Percentiles rank a stretch among this genome's conserved stretches.
Evolutionary conservation across 1,140 invertebrate species (phyloP).

Genomic region (Brachionus asplanchnoidis): DNA sequence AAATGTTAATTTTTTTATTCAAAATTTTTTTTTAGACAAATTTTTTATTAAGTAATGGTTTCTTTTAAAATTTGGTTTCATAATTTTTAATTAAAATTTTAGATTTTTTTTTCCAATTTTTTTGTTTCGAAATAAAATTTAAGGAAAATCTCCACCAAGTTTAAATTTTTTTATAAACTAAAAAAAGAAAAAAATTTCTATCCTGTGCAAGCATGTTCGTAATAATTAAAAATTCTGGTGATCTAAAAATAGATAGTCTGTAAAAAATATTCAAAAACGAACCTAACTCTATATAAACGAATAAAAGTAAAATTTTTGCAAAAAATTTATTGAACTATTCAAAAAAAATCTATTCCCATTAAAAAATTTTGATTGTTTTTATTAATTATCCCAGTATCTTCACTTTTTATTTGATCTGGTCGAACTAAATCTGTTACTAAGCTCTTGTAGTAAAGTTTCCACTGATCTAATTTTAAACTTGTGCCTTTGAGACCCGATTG

Average conservation of each 20-base stretch:
- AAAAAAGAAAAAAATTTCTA: background rate
- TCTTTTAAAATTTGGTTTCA: too few relatives aligned
- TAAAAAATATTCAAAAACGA: background rate
- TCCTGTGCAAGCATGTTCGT: too few relatives aligned
- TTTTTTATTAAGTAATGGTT: too few relatives aligned
- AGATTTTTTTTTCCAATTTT: too few relatives aligned
- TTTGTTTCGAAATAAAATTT: too few relatives aligned
- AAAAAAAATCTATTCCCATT: slow-evolving; percentile 1
- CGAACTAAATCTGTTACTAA: background rate
- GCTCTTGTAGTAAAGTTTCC: background rate
- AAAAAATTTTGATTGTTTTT: slow-evolving; percentile 1
- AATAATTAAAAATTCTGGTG: too few relatives aligned
- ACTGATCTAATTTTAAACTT: background rate
- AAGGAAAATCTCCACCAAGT: background rate
- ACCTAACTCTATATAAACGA: background rate
- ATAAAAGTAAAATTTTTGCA: background rate
- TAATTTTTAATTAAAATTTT: too few relatives aligned
- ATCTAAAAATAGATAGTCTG: too few relatives aligned
- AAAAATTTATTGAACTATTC: background rate
- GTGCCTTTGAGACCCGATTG: background rate
- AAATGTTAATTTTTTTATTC: too few relatives aligned
- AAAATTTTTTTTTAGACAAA: too few relatives aligned
- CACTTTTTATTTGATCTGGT: background rate
- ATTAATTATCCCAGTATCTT: background rate
- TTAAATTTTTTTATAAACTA: too few relatives aligned